A percentile compares a stretch with the other conserved stretches of the same genome.
Conservation (phyloP, 2,888 invertebrate species). For the Eristalinus aeneus region DNA sequence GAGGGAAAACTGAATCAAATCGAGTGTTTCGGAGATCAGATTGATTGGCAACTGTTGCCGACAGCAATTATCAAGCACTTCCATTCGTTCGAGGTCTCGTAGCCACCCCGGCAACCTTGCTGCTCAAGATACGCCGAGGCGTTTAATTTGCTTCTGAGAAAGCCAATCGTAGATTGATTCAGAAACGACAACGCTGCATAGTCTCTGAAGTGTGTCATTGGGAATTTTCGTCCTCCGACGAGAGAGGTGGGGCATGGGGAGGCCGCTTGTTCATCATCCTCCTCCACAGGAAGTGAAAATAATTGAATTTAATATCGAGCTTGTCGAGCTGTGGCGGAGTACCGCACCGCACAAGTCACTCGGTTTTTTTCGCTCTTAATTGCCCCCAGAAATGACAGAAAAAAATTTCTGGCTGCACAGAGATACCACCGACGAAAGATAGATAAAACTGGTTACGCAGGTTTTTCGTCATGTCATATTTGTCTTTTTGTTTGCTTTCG, state of each 20-base stretch:
- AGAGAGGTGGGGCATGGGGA: background rate
- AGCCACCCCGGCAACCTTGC: background rate
- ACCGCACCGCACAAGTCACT: background rate
- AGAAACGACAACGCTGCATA: background rate
- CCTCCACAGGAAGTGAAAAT: background rate
- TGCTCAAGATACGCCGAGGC: background rate
- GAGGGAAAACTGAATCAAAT: constrained; percentile 43
- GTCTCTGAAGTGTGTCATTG: constrained; percentile 51
- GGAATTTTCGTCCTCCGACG: background rate
- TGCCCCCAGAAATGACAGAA: background rate
- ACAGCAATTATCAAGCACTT: constrained; percentile 7
- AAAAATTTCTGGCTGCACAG: background rate
- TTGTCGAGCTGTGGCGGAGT: background rate
- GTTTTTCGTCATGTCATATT: background rate
- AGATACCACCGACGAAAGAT: background rate
- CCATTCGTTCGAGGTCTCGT: background rate
- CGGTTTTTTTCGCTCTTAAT: background rate
- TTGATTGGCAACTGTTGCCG: constrained; percentile 9
- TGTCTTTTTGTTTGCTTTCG: background rate
- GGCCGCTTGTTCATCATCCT: background rate
- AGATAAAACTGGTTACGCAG: constrained; percentile 43
- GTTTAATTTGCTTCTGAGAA: constrained; percentile 27
- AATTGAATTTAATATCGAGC: background rate
- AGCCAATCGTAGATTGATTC: constrained; percentile 45
- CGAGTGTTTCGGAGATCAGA: constrained; percentile 23